Percentiles rank a stretch among this genome's conserved stretches.
These are phyloP conservation scores for Heliconius aoede DNA, from an alignment of 2,888 invertebrate species.

Conservation along the genomic window DNA sequence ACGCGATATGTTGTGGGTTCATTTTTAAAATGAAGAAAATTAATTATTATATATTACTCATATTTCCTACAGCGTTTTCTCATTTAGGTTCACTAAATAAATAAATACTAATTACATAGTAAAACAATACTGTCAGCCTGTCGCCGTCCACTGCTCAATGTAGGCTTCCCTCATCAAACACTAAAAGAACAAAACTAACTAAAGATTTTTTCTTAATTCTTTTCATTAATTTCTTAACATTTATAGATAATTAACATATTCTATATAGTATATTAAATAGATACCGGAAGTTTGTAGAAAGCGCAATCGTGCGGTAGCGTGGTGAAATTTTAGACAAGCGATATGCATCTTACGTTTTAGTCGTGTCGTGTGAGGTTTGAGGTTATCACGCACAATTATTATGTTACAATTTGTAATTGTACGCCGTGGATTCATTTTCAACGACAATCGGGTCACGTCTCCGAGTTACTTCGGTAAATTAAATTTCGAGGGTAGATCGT, in stretches of 20 bases:
- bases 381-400: slow-evolving; percentile 48
- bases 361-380: slow-evolving; percentile 51
- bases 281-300: slow-evolving; percentile 60
- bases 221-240: background rate
- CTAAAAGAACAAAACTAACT: no score
- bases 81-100: no score
- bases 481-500: slow-evolving; percentile 30
- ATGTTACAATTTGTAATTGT: slow-evolving; percentile 49
- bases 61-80: background rate
- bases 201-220: background rate
- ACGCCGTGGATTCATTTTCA: slow-evolving; percentile 41
- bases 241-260: background rate
- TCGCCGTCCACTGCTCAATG: no score
- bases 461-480: slow-evolving; percentile 35
- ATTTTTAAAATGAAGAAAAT: background rate
- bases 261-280: slow-evolving; percentile 29
- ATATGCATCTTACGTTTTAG: slow-evolving; percentile 55
- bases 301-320: slow-evolving; percentile 58
- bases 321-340: slow-evolving; percentile 58
- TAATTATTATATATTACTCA: background rate
- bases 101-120: no score
- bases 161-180: no score
- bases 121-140: no score
- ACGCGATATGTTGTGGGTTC: no score
- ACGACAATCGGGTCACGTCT: slow-evolving; percentile 45